Evolutionary conservation across 2,113 vertebrate species (phyloP), one percentile per base, ranked within the genome.

Genomic region (Phylloscopus trochilus): DNA sequence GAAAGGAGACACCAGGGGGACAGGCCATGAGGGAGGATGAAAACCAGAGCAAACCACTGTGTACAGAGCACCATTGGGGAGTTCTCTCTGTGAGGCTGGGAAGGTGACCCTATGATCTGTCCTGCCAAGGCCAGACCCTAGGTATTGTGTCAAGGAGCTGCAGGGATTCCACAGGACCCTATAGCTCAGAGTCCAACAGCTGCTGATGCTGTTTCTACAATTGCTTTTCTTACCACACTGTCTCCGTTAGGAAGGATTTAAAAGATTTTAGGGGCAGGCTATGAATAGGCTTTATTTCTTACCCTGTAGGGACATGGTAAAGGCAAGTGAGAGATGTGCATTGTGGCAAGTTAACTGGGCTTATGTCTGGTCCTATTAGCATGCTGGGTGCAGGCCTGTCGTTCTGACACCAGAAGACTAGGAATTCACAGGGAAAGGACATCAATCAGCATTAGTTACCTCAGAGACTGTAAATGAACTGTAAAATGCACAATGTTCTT

Each of bases 391-490:
- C 20, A 33, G 41, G 13, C 39, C 27, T 76, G 46, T 23, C n/a
- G 46, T 83, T 85, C 60, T 63, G 56, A 72, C 24, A 17, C 22
- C 33, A 64, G 23, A 55, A 73, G 69, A 64, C 41, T 21, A 47
- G 47, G 47, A 41, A 79, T 92, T 82, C 53, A 82, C 62, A 75
- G 62, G 21, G 46, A 55, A 73, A 92, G 39, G n/a, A 28, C 21
- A 69, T 55, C 87, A 92, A 84, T 79, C 33, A 39, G 70, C 53
- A 58, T 77, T 74, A 75, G 76, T 81, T 83, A 72, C 80, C 80
- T 82, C 4, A 2, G 55, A 82, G n/a, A 81, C 27, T 69, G 58
- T 67, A 93, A 93, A 78, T 30, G 26, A 59, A 60, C 27, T 43
- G 18, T 41, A 31, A 91, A 87, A 75, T 41, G 82, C 49, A 75